Percentiles rank a stretch among this genome's conserved stretches.
These are phyloP conservation scores for Zeuzera pyrina DNA, from an alignment of 2,888 invertebrate genomes.

Conservation along the genomic window DNA sequence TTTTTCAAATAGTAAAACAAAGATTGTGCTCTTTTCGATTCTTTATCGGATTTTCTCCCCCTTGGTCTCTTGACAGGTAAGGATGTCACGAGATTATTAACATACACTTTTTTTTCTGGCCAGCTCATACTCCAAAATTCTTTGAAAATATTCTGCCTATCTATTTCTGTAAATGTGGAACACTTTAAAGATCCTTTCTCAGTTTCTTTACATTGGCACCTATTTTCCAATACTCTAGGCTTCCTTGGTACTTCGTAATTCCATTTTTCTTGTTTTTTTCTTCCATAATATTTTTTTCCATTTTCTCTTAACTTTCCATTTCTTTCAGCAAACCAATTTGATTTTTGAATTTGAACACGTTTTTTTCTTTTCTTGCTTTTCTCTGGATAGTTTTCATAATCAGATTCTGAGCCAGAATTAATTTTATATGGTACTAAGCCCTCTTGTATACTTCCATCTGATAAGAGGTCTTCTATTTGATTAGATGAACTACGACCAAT, in stretches of 20 bases:
- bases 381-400: conserved; percentile 9
- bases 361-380: conserved; percentile 10
- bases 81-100: too few relatives aligned
- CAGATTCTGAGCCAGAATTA: conserved; percentile 11
- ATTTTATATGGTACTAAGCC: conserved; percentile 10
- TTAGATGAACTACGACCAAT: conserved; percentile 1
- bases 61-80: conserved; percentile 4
- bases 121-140: conserved; percentile 4
- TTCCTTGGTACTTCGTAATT: conserved; percentile 7
- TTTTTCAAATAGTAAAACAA: conserved; percentile 11
- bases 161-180: conserved; percentile 4
- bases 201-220: too few relatives aligned
- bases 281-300: conserved; percentile 8
- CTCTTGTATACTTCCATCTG: conserved; percentile 9
- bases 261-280: too few relatives aligned
- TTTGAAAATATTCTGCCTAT: conserved; percentile 3
- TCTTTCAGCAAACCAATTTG: conserved; percentile 6
- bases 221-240: too few relatives aligned
- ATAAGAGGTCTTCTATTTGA: conserved; percentile 5
- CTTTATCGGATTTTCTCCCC: not conserved
- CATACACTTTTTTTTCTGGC: conserved; percentile 3
- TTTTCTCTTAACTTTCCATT: too few relatives aligned
- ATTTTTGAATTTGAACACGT: conserved; percentile 5
- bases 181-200: too few relatives aligned
- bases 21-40: conserved; percentile 8